A percentile compares a stretch with the other conserved stretches of the same genome.
Conservation (phyloP, 2,113 vertebrate species). For the Stomatorhinus ivindoensis region DNA sequence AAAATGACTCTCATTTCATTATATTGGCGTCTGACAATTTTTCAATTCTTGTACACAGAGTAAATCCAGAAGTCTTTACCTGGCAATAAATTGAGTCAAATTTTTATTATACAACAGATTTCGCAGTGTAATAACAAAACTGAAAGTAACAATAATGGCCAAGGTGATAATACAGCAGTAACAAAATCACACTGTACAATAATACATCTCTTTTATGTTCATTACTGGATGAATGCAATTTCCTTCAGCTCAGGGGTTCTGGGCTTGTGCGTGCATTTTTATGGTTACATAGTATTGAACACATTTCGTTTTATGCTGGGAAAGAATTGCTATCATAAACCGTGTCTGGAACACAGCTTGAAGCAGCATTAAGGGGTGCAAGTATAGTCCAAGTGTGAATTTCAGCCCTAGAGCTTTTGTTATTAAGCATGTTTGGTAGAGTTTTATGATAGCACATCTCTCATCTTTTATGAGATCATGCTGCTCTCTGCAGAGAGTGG, state of each 20-base stretch:
- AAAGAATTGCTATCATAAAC: constrained; percentile 4
- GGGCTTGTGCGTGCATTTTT: background rate
- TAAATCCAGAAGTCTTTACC: background rate
- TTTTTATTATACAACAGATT: background rate
- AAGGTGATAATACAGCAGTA: background rate
- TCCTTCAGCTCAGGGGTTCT: background rate
- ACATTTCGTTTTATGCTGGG: background rate
- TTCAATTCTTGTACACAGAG: background rate
- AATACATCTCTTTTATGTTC: background rate
- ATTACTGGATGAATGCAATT: constrained; percentile 1
- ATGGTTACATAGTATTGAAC: background rate
- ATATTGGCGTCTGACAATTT: background rate
- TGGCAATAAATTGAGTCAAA: background rate
- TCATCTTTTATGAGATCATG: background rate
- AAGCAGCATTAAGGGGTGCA: background rate
- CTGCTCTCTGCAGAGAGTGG: background rate
- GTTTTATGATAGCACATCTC: background rate
- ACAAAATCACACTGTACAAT: background rate
- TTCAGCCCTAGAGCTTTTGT: background rate
- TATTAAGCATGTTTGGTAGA: background rate
- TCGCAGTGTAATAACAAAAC: background rate
- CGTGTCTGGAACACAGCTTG: background rate
- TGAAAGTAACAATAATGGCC: background rate
- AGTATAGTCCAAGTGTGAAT: background rate
- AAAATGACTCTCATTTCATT: background rate